Conservation (phyloP, 1,140 invertebrate species). For the Leucophenga varia region DNA sequence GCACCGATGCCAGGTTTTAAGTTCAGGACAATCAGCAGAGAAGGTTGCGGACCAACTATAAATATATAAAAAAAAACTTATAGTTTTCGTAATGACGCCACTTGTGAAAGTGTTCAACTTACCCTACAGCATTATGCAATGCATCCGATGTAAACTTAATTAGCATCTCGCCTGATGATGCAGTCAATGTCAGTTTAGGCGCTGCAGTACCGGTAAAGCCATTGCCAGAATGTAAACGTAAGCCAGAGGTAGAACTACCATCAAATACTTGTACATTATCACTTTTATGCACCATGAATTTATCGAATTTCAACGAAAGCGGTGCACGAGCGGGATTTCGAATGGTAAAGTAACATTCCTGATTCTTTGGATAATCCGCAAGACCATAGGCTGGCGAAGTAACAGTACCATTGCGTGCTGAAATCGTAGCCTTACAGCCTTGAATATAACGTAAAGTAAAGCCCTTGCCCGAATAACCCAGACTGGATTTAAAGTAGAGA, state of each 20-base stretch:
- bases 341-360: constrained; percentile 87
- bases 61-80: background rate
- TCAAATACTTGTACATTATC: constrained; percentile 91
- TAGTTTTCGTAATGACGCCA: background rate
- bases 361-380: constrained; percentile 85
- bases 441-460: constrained; percentile 88
- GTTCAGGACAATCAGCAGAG: constrained; percentile 87
- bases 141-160: constrained; percentile 87
- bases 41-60: constrained; percentile 86
- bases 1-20: constrained; percentile 84
- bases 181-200: constrained; percentile 87
- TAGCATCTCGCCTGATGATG: constrained; percentile 89
- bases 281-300: constrained; percentile 82
- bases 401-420: constrained; percentile 78
- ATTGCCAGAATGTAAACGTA: constrained; percentile 82
- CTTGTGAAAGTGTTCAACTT: constrained; percentile 18
- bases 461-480: constrained; percentile 85
- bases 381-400: constrained; percentile 85
- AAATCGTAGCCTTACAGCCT: constrained; percentile 81
- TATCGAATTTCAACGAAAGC: constrained; percentile 83
- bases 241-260: constrained; percentile 78
- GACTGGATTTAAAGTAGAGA: constrained; percentile 87
- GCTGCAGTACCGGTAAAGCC: constrained; percentile 80
- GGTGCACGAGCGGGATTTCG: constrained; percentile 79
- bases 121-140: constrained; percentile 70